Conservation (phyloP, 1,140 invertebrate genomes). For the Cheumatopsyche charites region DNA sequence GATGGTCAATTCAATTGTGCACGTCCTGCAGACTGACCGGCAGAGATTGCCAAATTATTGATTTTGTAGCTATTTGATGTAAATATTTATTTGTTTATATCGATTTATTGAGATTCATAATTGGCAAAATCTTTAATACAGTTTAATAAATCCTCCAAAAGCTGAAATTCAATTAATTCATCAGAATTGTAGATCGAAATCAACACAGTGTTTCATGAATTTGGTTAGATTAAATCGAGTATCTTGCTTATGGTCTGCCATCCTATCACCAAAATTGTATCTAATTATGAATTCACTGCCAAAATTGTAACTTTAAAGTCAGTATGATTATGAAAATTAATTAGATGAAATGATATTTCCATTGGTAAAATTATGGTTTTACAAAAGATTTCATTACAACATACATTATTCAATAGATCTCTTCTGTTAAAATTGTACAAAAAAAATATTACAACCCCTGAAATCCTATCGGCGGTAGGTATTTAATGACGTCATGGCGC, state of each 20-base stretch:
- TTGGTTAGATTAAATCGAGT: no score
- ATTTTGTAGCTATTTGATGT: not conserved
- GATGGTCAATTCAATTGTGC: constrained; percentile 21
- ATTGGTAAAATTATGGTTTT: no score
- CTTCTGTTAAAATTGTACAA: not conserved
- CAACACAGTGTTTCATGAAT: not conserved
- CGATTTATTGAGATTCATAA: not conserved
- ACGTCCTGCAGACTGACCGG: not conserved
- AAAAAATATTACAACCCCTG: constrained; percentile 1
- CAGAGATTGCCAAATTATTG: not conserved
- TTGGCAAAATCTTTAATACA: not conserved
- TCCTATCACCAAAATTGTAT: no score
- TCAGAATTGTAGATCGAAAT: no score
- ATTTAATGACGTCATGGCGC: constrained; percentile 45
- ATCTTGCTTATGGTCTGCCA: no score
- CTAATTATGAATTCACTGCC: no score
- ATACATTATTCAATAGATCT: not conserved
- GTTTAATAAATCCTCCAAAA: not conserved
- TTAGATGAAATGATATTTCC: no score
- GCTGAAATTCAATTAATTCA: no score
- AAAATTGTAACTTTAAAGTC: no score
- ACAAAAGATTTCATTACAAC: no score
- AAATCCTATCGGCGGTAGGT: constrained; percentile 6
- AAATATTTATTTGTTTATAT: not conserved
- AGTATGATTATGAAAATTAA: no score